Evolutionary conservation across 37 sponge, comb jelly and placozoan species (phyloP).

Genomic region (Hexactinellida sp.): DNA sequence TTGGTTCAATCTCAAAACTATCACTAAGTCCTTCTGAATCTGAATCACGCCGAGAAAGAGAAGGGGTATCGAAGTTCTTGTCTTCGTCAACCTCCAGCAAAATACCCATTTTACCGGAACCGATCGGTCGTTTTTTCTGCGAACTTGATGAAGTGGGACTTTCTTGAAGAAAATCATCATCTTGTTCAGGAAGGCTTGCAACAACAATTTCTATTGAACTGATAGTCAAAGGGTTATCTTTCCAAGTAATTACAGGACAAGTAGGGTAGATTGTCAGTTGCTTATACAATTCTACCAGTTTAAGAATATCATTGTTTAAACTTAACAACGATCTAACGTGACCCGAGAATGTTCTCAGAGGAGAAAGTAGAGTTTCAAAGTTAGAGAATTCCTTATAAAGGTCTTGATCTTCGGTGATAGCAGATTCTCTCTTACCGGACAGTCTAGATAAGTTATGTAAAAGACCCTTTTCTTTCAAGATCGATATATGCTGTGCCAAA

Average conservation of each 20-base stretch:
- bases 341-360: not conserved
- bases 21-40: not conserved
- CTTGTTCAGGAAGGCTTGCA: not conserved
- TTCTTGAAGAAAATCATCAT: not conserved
- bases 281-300: not conserved
- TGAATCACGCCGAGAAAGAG: not conserved
- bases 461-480: constrained; percentile 1
- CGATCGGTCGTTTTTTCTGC: not conserved
- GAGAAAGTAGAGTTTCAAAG: not conserved
- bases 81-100: constrained; percentile 6
- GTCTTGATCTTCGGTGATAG: not conserved
- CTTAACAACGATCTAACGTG: not conserved
- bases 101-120: not conserved
- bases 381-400: not conserved
- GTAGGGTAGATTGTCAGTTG: not conserved
- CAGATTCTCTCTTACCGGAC: not conserved
- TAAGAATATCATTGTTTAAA: not conserved
- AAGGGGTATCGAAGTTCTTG: not conserved
- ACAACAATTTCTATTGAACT: not conserved
- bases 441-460: not conserved
- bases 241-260: not conserved
- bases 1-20: not conserved
- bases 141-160: not conserved
- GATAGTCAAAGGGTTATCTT: not conserved
- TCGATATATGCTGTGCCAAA: not conserved